phyloP scores from a whole-genome alignment of 1,140 invertebrate genomes.

The Telenomus remus region DNA sequence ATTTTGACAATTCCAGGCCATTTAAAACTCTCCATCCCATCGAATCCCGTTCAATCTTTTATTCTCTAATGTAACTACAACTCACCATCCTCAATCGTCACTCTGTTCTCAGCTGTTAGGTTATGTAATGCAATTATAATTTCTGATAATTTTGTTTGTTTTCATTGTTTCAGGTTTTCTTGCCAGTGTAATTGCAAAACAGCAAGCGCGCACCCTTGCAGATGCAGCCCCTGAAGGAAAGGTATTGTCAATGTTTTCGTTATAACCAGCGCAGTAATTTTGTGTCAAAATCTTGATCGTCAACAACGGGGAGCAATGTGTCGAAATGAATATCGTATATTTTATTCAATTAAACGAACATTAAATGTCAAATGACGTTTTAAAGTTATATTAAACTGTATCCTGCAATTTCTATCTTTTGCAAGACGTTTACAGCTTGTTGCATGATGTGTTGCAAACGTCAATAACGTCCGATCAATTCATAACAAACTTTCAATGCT shows the following conservation, averaged over 20 bases:
- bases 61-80: constrained; percentile 6
- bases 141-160: constrained; percentile 48
- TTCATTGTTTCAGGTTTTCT: constrained; percentile 62
- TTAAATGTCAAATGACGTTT: constrained; percentile 2
- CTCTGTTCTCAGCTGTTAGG: constrained; percentile 48
- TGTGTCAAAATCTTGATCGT: constrained; percentile 1
- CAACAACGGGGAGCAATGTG: background rate
- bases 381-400: background rate
- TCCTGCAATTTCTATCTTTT: background rate
- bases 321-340: background rate
- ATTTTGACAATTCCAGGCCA: constrained; percentile 14
- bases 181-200: constrained; percentile 61
- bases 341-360: background rate
- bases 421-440: background rate
- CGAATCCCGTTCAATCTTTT: constrained; percentile 26
- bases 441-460: background rate
- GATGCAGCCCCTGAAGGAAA: constrained; percentile 72
- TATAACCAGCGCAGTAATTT: background rate
- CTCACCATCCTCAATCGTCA: background rate
- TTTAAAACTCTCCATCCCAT: constrained; percentile 4
- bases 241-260: constrained; percentile 46
- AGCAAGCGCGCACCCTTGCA: constrained; percentile 64
- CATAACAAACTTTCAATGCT: too few species aligned
- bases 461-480: too few species aligned
- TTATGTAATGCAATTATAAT: constrained; percentile 70